Evolutionary conservation across 92 coral and sea anemone genomes (phyloP), one percentile per base, ranked within the genome.

Genomic region (Heteractis magnifica): DNA sequence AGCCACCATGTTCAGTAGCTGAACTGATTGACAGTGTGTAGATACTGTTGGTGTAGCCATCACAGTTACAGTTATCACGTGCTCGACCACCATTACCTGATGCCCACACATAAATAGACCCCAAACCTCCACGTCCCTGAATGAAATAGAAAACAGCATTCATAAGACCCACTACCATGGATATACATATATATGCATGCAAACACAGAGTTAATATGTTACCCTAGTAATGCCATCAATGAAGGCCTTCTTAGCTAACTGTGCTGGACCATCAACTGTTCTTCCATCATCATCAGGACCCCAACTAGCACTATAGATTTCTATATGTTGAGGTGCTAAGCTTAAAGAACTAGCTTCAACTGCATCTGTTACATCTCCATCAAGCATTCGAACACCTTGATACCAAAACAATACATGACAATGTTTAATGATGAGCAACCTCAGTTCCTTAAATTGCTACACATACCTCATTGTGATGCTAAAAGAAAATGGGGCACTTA

Each of bases 271-370:
- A 72, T 97, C 99, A 16, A 97, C 99, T 6, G 99, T 97, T 53
- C 97, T 92, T 0, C 99, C 99, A 64, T 97, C 99, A 75, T 97
- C 99, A 85, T 98, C 94, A 60, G 99, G 99, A 49, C 99, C 99
- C 99, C 99, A 97, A 62, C 98, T 94, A 26, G 99, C 99, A 80
- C 98, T 94, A 87, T 92, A 97, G 86, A 97, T 94, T 65, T 97
- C 99, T 72, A 97, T 97, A 84, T 94, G 94, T 80, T 97, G 99
- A 51, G 99, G 99, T 82, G 92, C 92, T 51, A 97, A 96, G 82
- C 99, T 97, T 41, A 97, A 87, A 8, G 99, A 97, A 76, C 93
- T 96, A 3, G 99, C 99, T 84, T 97, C 99, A 4, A 97, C 99
- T 86, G 94, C 94, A 81, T 97, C 99, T n/a, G 99, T 97, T 53